phyloP scores from a whole-genome alignment of 2,888 invertebrate species.

The Chalcosyrphus nemorum region DNA sequence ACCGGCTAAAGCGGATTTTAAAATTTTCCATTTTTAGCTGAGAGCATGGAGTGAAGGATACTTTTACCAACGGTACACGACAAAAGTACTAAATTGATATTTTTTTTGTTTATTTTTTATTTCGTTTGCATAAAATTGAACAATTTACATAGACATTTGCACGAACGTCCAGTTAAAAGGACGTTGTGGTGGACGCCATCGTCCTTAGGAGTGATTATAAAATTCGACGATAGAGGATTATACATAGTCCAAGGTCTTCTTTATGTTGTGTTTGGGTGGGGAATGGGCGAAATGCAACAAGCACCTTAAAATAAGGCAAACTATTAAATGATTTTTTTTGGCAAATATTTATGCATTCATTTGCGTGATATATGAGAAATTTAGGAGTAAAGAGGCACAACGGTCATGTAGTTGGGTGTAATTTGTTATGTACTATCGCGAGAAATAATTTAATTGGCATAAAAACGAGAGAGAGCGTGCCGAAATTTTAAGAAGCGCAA shows the following conservation, averaged over 20 bases:
- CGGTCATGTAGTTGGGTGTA: constrained; percentile 32
- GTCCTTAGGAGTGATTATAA: constrained; percentile 54
- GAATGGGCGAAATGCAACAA: constrained; percentile 54
- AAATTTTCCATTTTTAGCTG: constrained; percentile 41
- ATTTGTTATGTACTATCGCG: constrained; percentile 36
- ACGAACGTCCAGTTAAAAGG: constrained; percentile 52
- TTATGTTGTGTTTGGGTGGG: neutral
- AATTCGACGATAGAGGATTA: constrained; percentile 25
- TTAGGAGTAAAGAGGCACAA: constrained; percentile 3
- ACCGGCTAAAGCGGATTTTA: constrained; percentile 39
- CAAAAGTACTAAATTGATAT: constrained; percentile 68
- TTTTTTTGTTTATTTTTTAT: no score
- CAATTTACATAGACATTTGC: constrained; percentile 71
- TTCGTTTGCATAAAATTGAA: constrained; percentile 70
- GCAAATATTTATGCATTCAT: constrained; percentile 47
- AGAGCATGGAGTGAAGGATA: neutral
- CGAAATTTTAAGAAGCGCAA: neutral
- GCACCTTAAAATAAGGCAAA: constrained; percentile 34
- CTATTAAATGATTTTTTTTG: constrained; percentile 32
- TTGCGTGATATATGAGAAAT: constrained; percentile 30
- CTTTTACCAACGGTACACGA: constrained; percentile 56
- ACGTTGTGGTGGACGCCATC: neutral
- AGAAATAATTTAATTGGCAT: constrained; percentile 13
- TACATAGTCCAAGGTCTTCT: constrained; percentile 48
- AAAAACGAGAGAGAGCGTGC: neutral